Percentiles rank a stretch among this genome's conserved stretches.
Conservation (phyloP, 2,888 invertebrate species). For the Lacanobia wlatinum region DNA sequence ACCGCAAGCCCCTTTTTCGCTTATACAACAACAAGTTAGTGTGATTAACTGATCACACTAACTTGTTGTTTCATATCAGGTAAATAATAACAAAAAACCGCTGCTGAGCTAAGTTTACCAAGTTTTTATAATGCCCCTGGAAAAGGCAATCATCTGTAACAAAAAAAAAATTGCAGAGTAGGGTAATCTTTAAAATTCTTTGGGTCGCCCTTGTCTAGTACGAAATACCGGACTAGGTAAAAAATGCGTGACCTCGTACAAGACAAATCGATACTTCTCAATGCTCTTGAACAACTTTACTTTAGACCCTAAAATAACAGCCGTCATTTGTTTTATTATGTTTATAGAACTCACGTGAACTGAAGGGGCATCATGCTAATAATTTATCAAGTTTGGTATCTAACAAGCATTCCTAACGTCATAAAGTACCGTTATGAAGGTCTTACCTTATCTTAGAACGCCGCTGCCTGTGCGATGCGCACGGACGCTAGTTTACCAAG, state of each 20-base stretch:
- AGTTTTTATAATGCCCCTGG: slow-evolving; percentile 18
- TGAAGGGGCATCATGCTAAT: slow-evolving; percentile 24
- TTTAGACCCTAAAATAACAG: slow-evolving; percentile 33
- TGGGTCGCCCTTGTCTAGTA: slow-evolving; percentile 37
- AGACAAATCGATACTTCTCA: slow-evolving; percentile 51
- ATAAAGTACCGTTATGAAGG: slow-evolving; percentile 41
- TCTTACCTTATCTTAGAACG: slow-evolving; percentile 46
- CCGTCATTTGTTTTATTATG: slow-evolving; percentile 40
- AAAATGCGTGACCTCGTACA: slow-evolving; percentile 52
- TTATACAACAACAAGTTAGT: no score
- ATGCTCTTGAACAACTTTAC: slow-evolving; percentile 22
- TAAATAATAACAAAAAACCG: slow-evolving; percentile 3
- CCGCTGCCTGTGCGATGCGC: slow-evolving; percentile 23
- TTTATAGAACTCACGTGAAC: slow-evolving; percentile 12
- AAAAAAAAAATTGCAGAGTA: slow-evolving; percentile 27
- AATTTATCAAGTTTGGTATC: slow-evolving; percentile 45
- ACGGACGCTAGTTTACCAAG: slow-evolving; percentile 44
- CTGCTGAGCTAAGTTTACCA: slow-evolving; percentile 1
- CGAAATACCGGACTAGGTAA: slow-evolving; percentile 40
- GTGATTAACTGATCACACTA: no score
- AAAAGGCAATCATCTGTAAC: slow-evolving; percentile 33
- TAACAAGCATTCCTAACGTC: slow-evolving; percentile 42
- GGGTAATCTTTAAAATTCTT: slow-evolving; percentile 43
- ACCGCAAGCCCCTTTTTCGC: neutral
- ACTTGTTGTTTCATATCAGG: slow-evolving; percentile 18